Base-by-base conservation (phyloP, 2,888 invertebrate species). In the Chymomyza procnemis region DNA sequence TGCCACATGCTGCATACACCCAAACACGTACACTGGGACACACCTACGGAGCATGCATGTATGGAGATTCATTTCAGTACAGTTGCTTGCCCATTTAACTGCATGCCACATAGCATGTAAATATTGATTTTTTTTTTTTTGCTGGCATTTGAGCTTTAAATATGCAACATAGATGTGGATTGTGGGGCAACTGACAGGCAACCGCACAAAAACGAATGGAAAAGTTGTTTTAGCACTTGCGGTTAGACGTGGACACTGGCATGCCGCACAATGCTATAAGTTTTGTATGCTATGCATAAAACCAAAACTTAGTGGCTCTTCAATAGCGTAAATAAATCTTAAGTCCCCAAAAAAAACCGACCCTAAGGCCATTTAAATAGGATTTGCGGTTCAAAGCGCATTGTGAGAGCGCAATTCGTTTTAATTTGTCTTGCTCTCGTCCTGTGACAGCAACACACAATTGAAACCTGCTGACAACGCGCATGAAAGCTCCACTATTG, bases 341-440 rank as follows among this genome's bases (percentile, higher is more conserved):
- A 26, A 41, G 50, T 9, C 22, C 19, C 16, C 21, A 6, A 3
- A 8, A 3, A 54, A 19, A 54, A 22, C 14, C 26, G 4, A 26
- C 54, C 21, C 22, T 26, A 59, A 61, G 60, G 61, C 66, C 8
- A 67, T 67, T 60, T 60, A 57, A 85, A 71, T 69, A 71, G 65
- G 64, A 69, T 70, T 76, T 81, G 77, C 60, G 80, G 72, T 57
- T 70, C 66, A 71, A 48, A 61, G 55, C 62, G 63, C 69, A 76
- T 75, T 87, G 75, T 55, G 58, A 85, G 76, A 73, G 67, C 87
- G 67, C 87, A 84, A 88, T 84, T 86, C 79, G 71, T 67, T 84
- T 78, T 62, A 74, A 76, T 75, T 80, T 86, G 71, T 70, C 63
- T 56, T 59, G 41, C 59, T 61, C 59, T 61, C 9, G 12, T 59